A percentile compares a stretch with the other conserved stretches of the same genome.
Conservation (phyloP, 1,140 invertebrate species). For the Battus philenor region DNA sequence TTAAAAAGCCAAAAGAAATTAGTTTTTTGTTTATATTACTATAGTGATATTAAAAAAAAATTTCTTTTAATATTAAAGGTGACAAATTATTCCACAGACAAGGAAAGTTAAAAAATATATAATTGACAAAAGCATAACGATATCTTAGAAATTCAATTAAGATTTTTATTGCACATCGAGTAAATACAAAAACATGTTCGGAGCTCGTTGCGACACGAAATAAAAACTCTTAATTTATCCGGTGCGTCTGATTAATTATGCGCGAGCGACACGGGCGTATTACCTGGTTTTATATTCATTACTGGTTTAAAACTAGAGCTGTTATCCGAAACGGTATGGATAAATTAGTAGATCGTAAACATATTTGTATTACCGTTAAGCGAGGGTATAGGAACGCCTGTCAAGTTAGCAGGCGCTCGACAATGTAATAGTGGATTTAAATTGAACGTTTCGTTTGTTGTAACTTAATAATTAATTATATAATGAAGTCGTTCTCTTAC, state of each 20-base stretch:
- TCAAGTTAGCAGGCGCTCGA: constrained; percentile 1
- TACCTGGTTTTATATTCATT: constrained; percentile 40
- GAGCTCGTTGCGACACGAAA: constrained; percentile 35
- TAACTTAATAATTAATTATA: too few species aligned
- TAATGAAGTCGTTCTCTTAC: too few species aligned
- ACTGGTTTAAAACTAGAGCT: constrained; percentile 34
- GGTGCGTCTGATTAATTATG: constrained; percentile 51
- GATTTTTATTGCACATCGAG: constrained; percentile 39
- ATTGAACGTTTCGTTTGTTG: too few species aligned
- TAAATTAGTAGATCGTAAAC: constrained; percentile 41
- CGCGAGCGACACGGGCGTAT: constrained; percentile 36
- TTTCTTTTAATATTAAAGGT: too few species aligned
- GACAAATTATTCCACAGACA: neutral
- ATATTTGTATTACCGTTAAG: constrained; percentile 39
- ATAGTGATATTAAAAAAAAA: too few species aligned
- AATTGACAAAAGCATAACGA: constrained; percentile 15
- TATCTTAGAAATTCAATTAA: constrained; percentile 41
- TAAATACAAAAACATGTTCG: constrained; percentile 46
- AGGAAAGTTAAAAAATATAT: constrained; percentile 11
- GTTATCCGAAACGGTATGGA: constrained; percentile 31
- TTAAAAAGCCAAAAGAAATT: too few species aligned
- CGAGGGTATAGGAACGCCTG: constrained; percentile 7
- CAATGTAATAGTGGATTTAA: too few species aligned
- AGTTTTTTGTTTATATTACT: too few species aligned
- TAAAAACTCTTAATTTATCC: constrained; percentile 51